phyloP scores from a whole-genome alignment of 2,888 invertebrate genomes.

The Eutolmus rufibarbis region DNA sequence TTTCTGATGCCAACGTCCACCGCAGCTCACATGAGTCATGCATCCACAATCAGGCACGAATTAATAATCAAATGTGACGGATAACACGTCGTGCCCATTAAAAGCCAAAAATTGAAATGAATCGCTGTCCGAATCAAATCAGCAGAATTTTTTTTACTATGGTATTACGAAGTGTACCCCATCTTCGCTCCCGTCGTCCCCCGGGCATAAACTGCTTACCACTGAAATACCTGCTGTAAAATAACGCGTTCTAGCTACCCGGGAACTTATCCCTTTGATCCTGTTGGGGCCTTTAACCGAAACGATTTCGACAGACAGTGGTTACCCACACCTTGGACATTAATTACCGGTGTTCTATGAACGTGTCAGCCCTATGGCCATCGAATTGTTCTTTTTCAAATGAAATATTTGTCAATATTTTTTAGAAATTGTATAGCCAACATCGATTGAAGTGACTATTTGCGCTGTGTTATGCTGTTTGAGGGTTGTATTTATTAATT shows the following conservation, averaged over 20 bases:
- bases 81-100: conserved; percentile 31
- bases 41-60: conserved; percentile 9
- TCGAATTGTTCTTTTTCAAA: conserved; percentile 1
- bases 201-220: conserved; percentile 1
- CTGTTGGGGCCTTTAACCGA: background rate
- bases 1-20: background rate
- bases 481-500: conserved; percentile 22
- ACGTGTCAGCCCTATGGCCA: background rate
- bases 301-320: conserved; percentile 1
- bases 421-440: background rate
- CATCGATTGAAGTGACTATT: background rate
- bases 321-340: background rate
- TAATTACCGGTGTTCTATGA: background rate
- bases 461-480: background rate
- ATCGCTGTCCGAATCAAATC: conserved; percentile 1
- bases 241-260: background rate
- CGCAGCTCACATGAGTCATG: background rate
- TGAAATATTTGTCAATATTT: conserved; percentile 13
- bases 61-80: conserved; percentile 28
- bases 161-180: background rate
- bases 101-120: conserved; percentile 33
- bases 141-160: background rate
- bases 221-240: background rate
- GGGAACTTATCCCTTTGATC: conserved; percentile 11
- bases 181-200: background rate